Evolutionary conservation across 2,888 invertebrate species (phyloP), one percentile per base, ranked within the genome.

Genomic region (Nomada ruficornis): DNA sequence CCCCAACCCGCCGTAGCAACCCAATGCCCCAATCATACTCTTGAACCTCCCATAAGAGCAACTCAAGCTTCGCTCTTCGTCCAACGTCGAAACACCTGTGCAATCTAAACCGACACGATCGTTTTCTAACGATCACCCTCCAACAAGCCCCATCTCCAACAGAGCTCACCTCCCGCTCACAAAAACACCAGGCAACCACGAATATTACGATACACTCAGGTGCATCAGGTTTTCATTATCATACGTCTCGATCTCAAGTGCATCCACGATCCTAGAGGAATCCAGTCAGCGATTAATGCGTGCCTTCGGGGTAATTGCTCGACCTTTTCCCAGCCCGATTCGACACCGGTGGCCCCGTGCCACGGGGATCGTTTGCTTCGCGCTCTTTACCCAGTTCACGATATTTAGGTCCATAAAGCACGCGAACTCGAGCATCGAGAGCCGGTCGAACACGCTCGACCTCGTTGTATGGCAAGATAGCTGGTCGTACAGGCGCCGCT

Each of bases 401-500:
- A 87, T 83, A 87, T 89, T 84, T 77, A 84, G 82, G 79, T 50
- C 77, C 79, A 73, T 74, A 77, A 85, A 74, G 63, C 71, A 77
- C 63, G 52, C 50, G 52, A 62, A 47, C 54, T 42, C 80, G 70
- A 69, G 55, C 55, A 64, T 78, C 72, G 75, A 65, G 76, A 65
- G 80, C 72, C 72, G 80, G 81, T 84, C 84, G 89, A 44, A 86
- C 86, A 85, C 80, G 77, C 60, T 86, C 82, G 85, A 85, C 87
- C 88, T 86, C 86, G 88, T 89, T 89, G 82, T 72, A 76, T 68
- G 2, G 29, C 50, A 15, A 11, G 54, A 29, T 20, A n/a, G 54
- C 54, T 20, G 54, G 20, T 20, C 20, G 54, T 20, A 20, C 54
- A 13, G 36, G 36, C 36, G 62, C 20, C 62, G 13, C 13, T 42